Percentiles rank a stretch among this genome's conserved stretches.
These are phyloP conservation scores for Ecdyonurus torrentis DNA, from an alignment of 2,888 invertebrate species.

Conservation along the genomic window DNA sequence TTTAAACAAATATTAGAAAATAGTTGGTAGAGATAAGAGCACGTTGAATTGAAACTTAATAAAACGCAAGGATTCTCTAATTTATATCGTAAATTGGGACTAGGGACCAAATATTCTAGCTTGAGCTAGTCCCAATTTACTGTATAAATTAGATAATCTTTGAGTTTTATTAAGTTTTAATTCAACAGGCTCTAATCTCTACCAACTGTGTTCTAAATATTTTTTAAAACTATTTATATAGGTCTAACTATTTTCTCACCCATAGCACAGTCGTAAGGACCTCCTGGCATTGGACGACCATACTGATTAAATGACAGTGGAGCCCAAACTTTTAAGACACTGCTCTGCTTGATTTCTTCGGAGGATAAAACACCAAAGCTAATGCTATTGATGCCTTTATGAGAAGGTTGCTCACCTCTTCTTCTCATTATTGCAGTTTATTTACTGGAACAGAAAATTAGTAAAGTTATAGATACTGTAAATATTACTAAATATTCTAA, in stretches of 20 bases:
- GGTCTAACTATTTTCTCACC: too few species aligned
- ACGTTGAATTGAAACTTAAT: too few species aligned
- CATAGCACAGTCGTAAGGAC: constrained; percentile 77
- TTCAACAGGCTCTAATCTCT: background rate
- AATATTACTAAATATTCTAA: too few species aligned
- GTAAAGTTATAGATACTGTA: too few species aligned
- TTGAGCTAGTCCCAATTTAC: background rate
- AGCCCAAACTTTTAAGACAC: constrained; percentile 65
- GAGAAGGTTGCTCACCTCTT: background rate
- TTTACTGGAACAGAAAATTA: too few species aligned
- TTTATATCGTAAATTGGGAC: too few species aligned
- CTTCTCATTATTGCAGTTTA: too few species aligned
- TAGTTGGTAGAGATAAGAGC: too few species aligned
- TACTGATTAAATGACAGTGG: constrained; percentile 63
- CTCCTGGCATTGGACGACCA: constrained; percentile 65
- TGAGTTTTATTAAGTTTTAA: background rate
- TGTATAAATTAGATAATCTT: background rate
- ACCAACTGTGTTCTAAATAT: too few species aligned
- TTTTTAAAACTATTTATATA: constrained; percentile 5
- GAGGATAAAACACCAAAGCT: constrained; percentile 55
- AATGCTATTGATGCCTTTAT: constrained; percentile 19
- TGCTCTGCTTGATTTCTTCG: constrained; percentile 60
- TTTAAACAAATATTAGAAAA: too few species aligned
- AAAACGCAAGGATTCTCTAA: too few species aligned
- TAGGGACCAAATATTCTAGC: background rate